Evolutionary conservation across 2,888 invertebrate species (phyloP), one percentile per base, ranked within the genome.

Genomic region (Thyatira batis): DNA sequence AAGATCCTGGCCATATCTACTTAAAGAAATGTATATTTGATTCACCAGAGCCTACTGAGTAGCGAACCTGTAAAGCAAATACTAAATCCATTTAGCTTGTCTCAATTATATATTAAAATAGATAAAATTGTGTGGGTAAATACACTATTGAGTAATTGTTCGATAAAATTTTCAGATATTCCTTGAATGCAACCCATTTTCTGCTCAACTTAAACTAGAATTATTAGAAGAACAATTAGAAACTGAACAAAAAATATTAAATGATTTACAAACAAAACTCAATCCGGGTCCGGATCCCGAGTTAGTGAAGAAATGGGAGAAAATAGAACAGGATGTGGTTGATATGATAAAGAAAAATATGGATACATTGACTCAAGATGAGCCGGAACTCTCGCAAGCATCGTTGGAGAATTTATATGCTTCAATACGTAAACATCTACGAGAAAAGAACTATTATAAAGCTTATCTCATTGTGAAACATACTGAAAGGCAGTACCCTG

Each of bases 101-200:
- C n/a, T n/a, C n/a, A n/a, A n/a, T n/a, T n/a, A n/a, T n/a, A n/a
- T n/a, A n/a, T n/a, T n/a, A n/a, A n/a, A n/a, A n/a, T n/a, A n/a
- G n/a, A n/a, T n/a, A n/a, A n/a, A n/a, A n/a, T n/a, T n/a, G n/a
- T n/a, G n/a, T n/a, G n/a, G n/a, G n/a, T n/a, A n/a, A n/a, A n/a
- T n/a, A n/a, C n/a, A n/a, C n/a, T n/a, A n/a, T n/a, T n/a, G n/a
- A n/a, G n/a, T n/a, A n/a, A n/a, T 23, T 4, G 23, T 23, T 23
- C 23, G 6, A 23, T 23, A 23, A 23, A 23, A 23, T 52, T 71
- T 77, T 50, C 84, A 94, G 87, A 92, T 95, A 13, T 95, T 98
- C 80, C 87, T 99, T 43, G 95, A 96, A 80, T 94, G 95, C 63
- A 98, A 99, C 89, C 96, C 97, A 3, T 98, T 95, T 84, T 95